phyloP scores from a whole-genome alignment of 2,113 vertebrate genomes.

The Varanus salvator region DNA sequence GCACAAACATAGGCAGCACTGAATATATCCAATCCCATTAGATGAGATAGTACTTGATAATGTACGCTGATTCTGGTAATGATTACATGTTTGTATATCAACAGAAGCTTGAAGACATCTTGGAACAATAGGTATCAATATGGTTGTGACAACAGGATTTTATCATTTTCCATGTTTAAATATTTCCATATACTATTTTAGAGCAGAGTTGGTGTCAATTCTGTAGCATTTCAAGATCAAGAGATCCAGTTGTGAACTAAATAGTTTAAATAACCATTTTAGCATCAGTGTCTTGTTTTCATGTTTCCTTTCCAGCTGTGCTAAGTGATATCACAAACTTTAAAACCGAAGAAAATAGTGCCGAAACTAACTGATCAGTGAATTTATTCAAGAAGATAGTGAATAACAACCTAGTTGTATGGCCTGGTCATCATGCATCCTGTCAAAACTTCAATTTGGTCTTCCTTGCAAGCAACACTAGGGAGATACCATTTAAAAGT shows the following conservation, averaged over 20 bases:
- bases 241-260: not conserved
- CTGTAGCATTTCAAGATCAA: not conserved
- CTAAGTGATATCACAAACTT: not conserved
- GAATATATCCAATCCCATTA: not conserved
- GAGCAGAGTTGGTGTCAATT: not conserved
- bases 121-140: not conserved
- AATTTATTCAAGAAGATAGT: not conserved
- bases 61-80: not conserved
- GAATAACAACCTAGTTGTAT: not conserved
- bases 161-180: not conserved
- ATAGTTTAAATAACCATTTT: conserved; percentile 3
- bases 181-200: not conserved
- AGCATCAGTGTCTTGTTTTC: not conserved
- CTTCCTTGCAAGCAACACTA: too few relatives aligned
- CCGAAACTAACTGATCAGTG: not conserved
- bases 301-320: not conserved
- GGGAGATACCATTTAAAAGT: not conserved
- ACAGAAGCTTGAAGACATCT: not conserved
- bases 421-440: not conserved
- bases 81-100: not conserved
- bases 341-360: not conserved
- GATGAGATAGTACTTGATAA: too few relatives aligned
- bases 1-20: not conserved
- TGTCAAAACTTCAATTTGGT: not conserved
- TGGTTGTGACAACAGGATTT: not conserved